Conservation (phyloP, 2,888 invertebrate genomes). For the Leptinotarsa rubiginosa region DNA sequence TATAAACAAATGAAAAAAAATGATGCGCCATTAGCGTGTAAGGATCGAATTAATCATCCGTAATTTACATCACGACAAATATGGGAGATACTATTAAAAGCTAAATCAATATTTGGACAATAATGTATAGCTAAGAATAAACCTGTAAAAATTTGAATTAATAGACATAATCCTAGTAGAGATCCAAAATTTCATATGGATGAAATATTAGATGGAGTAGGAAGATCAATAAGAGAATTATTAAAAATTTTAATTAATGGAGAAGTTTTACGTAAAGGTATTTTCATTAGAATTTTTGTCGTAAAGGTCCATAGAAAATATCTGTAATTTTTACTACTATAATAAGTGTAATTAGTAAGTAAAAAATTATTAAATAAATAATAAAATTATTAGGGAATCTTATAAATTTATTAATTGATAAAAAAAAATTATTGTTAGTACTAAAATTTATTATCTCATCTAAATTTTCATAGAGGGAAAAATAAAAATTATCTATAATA, state of each 20-base stretch:
- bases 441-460: conserved; percentile 48
- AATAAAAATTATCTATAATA: conserved; percentile 52
- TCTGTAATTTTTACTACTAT: conserved; percentile 72
- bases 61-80: conserved; percentile 79
- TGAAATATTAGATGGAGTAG: conserved; percentile 73
- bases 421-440: conserved; percentile 21
- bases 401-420: conserved; percentile 70
- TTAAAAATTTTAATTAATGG: conserved; percentile 72
- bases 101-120: conserved; percentile 72
- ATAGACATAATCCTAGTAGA: conserved; percentile 73
- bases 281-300: conserved; percentile 68
- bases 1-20: conserved; percentile 80
- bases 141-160: conserved; percentile 76
- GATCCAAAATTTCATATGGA: conserved; percentile 79
- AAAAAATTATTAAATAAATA: conserved; percentile 70
- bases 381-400: conserved; percentile 68
- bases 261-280: conserved; percentile 66
- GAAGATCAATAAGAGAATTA: conserved; percentile 72
- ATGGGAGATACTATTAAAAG: conserved; percentile 76
- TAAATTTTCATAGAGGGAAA: conserved; percentile 52
- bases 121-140: conserved; percentile 80
- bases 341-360: conserved; percentile 72
- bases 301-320: conserved; percentile 70
- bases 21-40: conserved; percentile 80
- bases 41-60: conserved; percentile 75